phyloP scores from a whole-genome alignment of 2,113 vertebrate genomes.

The Ceyx margarethae region DNA sequence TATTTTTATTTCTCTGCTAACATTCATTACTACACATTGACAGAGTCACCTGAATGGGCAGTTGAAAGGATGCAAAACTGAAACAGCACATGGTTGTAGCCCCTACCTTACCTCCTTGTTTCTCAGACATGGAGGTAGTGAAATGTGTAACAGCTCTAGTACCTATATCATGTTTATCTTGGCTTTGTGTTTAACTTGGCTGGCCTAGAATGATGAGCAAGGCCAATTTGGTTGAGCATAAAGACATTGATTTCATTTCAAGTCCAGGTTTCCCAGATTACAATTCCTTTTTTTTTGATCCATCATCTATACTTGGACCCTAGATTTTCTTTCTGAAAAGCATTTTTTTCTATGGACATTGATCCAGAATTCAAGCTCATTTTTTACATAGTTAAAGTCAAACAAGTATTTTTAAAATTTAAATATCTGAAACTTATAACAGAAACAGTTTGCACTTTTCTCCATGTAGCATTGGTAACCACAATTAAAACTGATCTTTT shows the following conservation, averaged over 20 bases:
- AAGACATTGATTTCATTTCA: background rate
- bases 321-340: background rate
- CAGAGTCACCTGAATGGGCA: background rate
- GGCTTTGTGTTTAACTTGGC: background rate
- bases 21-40: background rate
- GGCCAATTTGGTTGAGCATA: background rate
- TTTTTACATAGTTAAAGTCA: background rate
- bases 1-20: background rate
- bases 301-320: background rate
- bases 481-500: background rate
- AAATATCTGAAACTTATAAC: background rate
- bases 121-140: background rate
- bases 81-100: background rate
- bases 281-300: background rate
- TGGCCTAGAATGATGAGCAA: background rate
- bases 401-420: background rate
- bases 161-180: background rate
- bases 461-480: background rate
- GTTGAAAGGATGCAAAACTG: background rate
- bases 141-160: background rate
- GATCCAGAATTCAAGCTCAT: background rate
- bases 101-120: background rate
- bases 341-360: background rate
- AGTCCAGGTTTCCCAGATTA: background rate
- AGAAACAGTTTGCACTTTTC: background rate